Evolutionary conservation across 1,140 invertebrate species (phyloP).

Genomic region (Cotesia typhae): DNA sequence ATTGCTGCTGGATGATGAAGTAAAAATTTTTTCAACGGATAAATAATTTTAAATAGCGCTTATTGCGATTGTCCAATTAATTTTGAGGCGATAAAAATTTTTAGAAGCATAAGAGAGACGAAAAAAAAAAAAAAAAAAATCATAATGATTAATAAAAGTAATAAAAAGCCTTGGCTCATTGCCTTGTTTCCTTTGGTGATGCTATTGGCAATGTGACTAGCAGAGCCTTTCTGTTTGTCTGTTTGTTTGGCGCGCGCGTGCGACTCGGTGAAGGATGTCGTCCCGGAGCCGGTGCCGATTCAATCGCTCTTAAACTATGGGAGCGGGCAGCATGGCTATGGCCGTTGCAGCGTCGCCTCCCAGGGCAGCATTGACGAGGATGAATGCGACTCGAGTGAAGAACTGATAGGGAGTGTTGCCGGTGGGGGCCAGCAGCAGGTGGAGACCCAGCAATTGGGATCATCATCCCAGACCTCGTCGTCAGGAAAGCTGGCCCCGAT

Average conservation of each 20-base stretch:
- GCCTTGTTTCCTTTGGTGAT: constrained; percentile 45
- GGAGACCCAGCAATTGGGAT: constrained; percentile 51
- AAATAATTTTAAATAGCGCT: constrained; percentile 1
- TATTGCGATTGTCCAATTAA: constrained; percentile 9
- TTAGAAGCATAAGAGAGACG: neutral
- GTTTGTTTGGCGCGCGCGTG: constrained; percentile 61
- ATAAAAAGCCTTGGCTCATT: constrained; percentile 27
- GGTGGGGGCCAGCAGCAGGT: constrained; percentile 60
- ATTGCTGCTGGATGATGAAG: no score
- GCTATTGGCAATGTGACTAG: constrained; percentile 60
- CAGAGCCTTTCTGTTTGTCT: constrained; percentile 62
- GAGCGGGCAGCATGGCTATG: constrained; percentile 57
- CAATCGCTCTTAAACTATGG: constrained; percentile 64
- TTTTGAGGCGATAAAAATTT: constrained; percentile 11
- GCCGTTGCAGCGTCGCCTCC: constrained; percentile 61
- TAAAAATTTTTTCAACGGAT: no score
- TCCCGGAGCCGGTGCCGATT: constrained; percentile 51
- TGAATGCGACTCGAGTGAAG: constrained; percentile 65
- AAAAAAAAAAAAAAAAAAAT: neutral
- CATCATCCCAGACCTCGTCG: constrained; percentile 55
- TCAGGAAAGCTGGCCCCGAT: constrained; percentile 58
- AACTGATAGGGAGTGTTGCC: constrained; percentile 61
- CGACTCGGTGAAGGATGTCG: constrained; percentile 52
- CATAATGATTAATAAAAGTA: neutral
- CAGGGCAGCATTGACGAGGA: constrained; percentile 64